A percentile compares a stretch with the other conserved stretches of the same genome.
These are phyloP conservation scores for Cerceris ruficornis DNA, from an alignment of 2,888 invertebrate genomes.

Conservation along the genomic window DNA sequence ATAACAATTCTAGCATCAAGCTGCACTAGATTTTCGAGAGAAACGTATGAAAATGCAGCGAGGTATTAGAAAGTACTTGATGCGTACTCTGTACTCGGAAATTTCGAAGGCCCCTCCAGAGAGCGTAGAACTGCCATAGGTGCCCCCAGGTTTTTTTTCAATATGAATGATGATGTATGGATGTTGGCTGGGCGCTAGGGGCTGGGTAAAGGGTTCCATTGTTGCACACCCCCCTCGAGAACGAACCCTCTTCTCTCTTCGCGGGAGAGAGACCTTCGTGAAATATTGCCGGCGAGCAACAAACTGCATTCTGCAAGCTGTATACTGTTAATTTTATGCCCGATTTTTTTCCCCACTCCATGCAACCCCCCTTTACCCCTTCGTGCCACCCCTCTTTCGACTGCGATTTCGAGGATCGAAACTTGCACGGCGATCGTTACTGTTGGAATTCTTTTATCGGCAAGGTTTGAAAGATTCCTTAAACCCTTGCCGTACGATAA, in stretches of 20 bases:
- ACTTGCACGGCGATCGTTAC: slow-evolving; percentile 32
- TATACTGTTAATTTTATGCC: slow-evolving; percentile 80
- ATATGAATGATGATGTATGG: slow-evolving; percentile 82
- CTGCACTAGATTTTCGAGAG: neutral
- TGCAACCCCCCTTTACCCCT: slow-evolving; percentile 38
- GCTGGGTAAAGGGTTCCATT: slow-evolving; percentile 82
- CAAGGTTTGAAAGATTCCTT: neutral
- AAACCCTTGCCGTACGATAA: neutral
- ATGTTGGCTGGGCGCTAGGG: slow-evolving; percentile 80
- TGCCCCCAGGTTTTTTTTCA: slow-evolving; percentile 75
- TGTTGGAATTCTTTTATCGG: slow-evolving; percentile 11
- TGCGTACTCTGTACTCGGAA: slow-evolving; percentile 67
- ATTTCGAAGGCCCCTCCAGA: slow-evolving; percentile 69
- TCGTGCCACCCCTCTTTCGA: neutral
- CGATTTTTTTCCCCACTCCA: slow-evolving; percentile 72
- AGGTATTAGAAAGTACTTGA: slow-evolving; percentile 63
- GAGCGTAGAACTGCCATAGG: slow-evolving; percentile 63
- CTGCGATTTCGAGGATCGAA: slow-evolving; percentile 3
- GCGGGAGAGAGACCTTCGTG: slow-evolving; percentile 72
- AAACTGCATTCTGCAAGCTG: slow-evolving; percentile 73
- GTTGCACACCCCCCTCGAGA: slow-evolving; percentile 75
- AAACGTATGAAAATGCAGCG: slow-evolving; percentile 33
- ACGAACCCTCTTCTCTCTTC: slow-evolving; percentile 67
- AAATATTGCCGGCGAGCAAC: slow-evolving; percentile 78
- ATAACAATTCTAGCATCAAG: no score